Conservation (phyloP, 2,113 vertebrate species). For the Eulemur macaco region DNA sequence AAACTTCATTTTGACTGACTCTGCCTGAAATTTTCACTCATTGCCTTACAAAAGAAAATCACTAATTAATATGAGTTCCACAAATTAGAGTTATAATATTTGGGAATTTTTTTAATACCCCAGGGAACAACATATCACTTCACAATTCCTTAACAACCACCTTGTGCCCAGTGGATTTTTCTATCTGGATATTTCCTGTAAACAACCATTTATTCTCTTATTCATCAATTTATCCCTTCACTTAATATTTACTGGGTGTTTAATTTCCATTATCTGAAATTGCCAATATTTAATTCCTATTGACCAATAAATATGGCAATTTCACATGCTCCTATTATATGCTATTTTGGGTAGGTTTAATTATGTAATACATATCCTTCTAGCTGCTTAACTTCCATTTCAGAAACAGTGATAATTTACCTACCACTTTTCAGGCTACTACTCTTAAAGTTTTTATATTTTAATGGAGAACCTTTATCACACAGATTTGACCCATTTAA, state of each 20-base stretch:
- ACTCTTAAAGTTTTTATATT: background rate
- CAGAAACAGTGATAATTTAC: background rate
- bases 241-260: background rate
- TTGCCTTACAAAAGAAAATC: background rate
- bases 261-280: background rate
- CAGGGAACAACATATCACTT: background rate
- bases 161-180: background rate
- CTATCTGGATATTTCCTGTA: background rate
- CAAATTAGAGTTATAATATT: background rate
- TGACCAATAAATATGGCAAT: background rate
- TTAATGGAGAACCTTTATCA: background rate
- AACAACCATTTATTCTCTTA: background rate
- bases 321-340: background rate
- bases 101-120: background rate
- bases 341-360: background rate
- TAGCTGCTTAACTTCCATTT: background rate
- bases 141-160: background rate
- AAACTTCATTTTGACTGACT: background rate
- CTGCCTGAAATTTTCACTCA: background rate
- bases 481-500: background rate
- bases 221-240: background rate
- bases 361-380: background rate
- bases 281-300: background rate
- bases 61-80: background rate
- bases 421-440: background rate